Evolutionary conservation across 2,797 vertebrate genomes (phyloP).

Genomic region (Rhinatrema bivittatum): DNA sequence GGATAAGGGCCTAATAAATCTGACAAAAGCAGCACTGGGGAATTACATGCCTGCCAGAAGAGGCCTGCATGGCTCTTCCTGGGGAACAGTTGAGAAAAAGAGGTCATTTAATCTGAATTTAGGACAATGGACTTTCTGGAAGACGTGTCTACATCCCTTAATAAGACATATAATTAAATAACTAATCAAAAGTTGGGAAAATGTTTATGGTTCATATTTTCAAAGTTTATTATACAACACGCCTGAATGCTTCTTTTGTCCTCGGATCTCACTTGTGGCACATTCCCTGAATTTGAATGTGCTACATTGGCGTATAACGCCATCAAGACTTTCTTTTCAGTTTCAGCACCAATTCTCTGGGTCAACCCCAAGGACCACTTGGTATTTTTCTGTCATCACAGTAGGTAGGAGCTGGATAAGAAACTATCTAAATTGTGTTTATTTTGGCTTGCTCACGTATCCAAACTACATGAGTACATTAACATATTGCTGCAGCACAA

Average conservation of each 20-base stretch:
- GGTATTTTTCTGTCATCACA: slow-evolving; percentile 4
- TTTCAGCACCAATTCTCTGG: slow-evolving; percentile 4
- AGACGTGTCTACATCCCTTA: neutral
- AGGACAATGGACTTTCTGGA: slow-evolving; percentile 11
- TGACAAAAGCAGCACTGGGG: slow-evolving; percentile 26
- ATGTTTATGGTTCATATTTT: neutral
- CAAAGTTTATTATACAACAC: slow-evolving; percentile 7
- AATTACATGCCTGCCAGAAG: slow-evolving; percentile 25
- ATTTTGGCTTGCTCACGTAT: slow-evolving; percentile 12
- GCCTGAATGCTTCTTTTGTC: neutral
- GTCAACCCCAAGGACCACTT: slow-evolving; percentile 1
- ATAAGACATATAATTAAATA: neutral
- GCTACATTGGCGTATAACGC: neutral
- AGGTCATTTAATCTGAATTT: slow-evolving; percentile 18
- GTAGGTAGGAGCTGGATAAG: slow-evolving; percentile 10
- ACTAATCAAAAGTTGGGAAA: neutral
- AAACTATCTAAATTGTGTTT: slow-evolving; percentile 7
- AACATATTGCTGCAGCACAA: neutral
- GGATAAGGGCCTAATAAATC: slow-evolving; percentile 25
- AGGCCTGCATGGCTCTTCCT: slow-evolving; percentile 20
- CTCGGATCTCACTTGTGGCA: slow-evolving; percentile 4
- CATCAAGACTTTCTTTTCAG: neutral
- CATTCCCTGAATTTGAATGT: slow-evolving; percentile 1
- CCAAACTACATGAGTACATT: neutral
- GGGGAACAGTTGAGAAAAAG: slow-evolving; percentile 32